These are phyloP conservation scores for Notospermus geniculatus DNA, from an alignment of 1,140 invertebrate species.

Conservation along the genomic window DNA sequence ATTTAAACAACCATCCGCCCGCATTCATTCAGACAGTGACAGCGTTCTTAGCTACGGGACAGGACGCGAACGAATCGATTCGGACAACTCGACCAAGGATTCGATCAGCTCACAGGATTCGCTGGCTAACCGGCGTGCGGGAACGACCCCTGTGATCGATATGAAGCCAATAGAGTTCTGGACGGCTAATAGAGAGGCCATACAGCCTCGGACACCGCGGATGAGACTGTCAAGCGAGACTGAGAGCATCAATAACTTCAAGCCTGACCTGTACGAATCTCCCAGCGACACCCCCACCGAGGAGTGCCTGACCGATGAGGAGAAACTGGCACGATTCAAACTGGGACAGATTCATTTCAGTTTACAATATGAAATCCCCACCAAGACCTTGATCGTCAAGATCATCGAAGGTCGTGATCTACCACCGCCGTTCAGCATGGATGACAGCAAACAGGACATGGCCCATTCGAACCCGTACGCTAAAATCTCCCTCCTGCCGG, in stretches of 20 bases:
- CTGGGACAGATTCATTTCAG: conserved; percentile 55
- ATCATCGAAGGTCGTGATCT: conserved; percentile 56
- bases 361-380: conserved; percentile 53
- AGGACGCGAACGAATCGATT: conserved; percentile 36
- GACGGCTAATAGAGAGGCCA: conserved; percentile 53
- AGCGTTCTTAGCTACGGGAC: conserved; percentile 19
- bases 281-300: conserved; percentile 31
- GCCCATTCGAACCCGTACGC: conserved; percentile 58
- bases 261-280: conserved; percentile 49
- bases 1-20: conserved; percentile 27
- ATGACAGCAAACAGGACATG: conserved; percentile 53
- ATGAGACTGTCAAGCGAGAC: conserved; percentile 45
- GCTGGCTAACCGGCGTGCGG: conserved; percentile 28
- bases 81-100: conserved; percentile 39
- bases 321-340: conserved; percentile 48
- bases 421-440: conserved; percentile 49
- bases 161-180: conserved; percentile 59
- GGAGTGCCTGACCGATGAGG: conserved; percentile 47
- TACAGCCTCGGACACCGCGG: conserved; percentile 46
- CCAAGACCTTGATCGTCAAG: conserved; percentile 50
- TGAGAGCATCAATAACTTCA: conserved; percentile 50
- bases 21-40: conserved; percentile 36
- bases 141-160: conserved; percentile 53
- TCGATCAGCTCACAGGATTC: conserved; percentile 36
- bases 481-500: conserved; percentile 47